A percentile compares a stretch with the other conserved stretches of the same genome.
phyloP scores from a whole-genome alignment of 2,888 invertebrate species.

The Zootermopsis nevadensis region DNA sequence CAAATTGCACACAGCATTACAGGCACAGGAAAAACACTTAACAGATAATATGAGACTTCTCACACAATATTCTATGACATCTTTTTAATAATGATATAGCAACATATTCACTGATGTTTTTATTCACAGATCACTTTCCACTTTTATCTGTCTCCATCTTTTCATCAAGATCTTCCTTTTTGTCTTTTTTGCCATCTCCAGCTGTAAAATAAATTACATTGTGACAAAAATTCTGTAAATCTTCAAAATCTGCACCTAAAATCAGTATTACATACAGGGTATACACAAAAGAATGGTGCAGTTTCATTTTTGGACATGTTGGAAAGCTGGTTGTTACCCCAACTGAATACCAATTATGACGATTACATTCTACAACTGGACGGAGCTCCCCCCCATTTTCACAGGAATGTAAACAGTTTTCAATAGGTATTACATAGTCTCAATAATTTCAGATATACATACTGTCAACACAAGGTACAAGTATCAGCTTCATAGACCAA shows the following conservation, averaged over 20 bases:
- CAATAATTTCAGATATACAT: too few species aligned
- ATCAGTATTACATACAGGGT: too few species aligned
- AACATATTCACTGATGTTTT: background rate
- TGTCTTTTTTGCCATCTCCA: conserved; percentile 69
- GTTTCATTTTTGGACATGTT: too few species aligned
- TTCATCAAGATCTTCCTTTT: conserved; percentile 62
- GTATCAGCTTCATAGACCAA: too few species aligned
- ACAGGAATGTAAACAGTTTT: too few species aligned
- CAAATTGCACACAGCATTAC: conserved; percentile 34
- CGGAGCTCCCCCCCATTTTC: too few species aligned
- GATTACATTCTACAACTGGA: too few species aligned
- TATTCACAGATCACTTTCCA: conserved; percentile 41
- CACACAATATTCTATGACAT: conserved; percentile 9
- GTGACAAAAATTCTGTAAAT: background rate
- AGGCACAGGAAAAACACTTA: conserved; percentile 39
- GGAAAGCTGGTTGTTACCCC: too few species aligned
- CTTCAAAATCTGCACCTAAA: background rate
- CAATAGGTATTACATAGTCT: too few species aligned
- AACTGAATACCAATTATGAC: too few species aligned
- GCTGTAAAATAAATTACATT: conserved; percentile 58
- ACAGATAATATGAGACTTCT: conserved; percentile 19
- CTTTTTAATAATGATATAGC: background rate
- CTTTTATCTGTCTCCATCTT: conserved; percentile 54
- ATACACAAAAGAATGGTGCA: too few species aligned
- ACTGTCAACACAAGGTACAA: too few species aligned